Evolutionary conservation across 1,140 invertebrate species (phyloP), one percentile per base, ranked within the genome.

Genomic region (Oreohelix idahoensis): DNA sequence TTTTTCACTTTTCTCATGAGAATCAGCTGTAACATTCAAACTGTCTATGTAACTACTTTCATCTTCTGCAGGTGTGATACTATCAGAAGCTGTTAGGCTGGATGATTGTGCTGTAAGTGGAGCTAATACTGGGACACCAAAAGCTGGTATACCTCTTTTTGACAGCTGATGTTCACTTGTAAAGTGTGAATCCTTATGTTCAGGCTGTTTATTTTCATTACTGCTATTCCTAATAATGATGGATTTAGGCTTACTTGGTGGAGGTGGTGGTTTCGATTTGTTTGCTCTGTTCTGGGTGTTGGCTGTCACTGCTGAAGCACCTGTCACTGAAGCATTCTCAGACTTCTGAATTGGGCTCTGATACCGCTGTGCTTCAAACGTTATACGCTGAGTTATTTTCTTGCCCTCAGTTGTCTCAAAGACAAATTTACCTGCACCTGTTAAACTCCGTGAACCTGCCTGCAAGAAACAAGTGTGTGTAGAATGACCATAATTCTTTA

Each of bases 401-500:
- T 76, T 23, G 0, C 74, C 74, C 23, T 45, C 29, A 10, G 32
- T 32, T 51, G 74, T 76, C 10, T 51, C 11, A 76, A 76, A 45
- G 11, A 20, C 32, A 35, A 29, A 76, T 23, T 51, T 76, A 13
- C 74, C 74, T 49, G 38, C 74, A 17, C 45, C 29, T 45, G 74
- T 26, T 45, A 1, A 4, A 32, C 38, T 29, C 42, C 42, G 38
- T 1, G 23, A 13, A 32, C 74, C 74, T 53, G 45, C 42, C 29
- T 45, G 1, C 13, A 76, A 76, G 32, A 45, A 76, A 35, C 51
- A 51, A 32, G 32, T 45, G 26, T 51, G 29, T 8, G 1, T n/a
- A 49, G 32, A 49, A 49, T 49, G 42, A 13, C 74, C 74, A 76
- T 32, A 76, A 8, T 76, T 76, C 42, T 76, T 76, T 76, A 76